phyloP scores from a whole-genome alignment of 30 jellyfish, hydroid and myxozoan species.

The Mastigias papua region DNA sequence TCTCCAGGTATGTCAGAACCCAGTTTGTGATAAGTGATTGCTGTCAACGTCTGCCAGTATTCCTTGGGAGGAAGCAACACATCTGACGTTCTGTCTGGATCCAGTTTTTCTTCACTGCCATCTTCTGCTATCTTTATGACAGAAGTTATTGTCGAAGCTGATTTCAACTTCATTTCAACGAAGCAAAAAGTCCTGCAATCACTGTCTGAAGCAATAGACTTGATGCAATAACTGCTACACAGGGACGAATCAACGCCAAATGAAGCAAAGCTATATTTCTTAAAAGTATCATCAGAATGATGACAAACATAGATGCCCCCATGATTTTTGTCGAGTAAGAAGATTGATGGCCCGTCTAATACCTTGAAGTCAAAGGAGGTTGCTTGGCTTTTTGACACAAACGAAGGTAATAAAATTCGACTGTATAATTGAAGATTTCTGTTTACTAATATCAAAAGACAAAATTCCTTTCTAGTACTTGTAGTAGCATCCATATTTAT shows the following conservation, averaged over 20 bases:
- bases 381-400: neutral
- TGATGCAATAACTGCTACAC: neutral
- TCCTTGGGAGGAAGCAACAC: constrained; percentile 4
- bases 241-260: neutral
- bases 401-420: neutral
- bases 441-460: neutral
- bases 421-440: neutral
- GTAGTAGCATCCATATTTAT: neutral
- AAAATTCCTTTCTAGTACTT: neutral
- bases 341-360: constrained; percentile 17
- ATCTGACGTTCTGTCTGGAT: neutral
- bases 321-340: neutral
- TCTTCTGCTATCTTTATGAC: neutral
- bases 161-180: neutral
- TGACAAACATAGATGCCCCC: neutral
- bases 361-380: neutral
- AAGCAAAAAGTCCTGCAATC: neutral
- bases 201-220: neutral
- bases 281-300: constrained; percentile 1
- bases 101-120: neutral
- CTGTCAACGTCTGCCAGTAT: constrained; percentile 28
- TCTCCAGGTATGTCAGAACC: neutral
- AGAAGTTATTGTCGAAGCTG: neutral
- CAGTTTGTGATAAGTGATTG: neutral
- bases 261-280: neutral